Evolutionary conservation across 2,888 invertebrate species (phyloP), one percentile per base, ranked within the genome.

Genomic region (Tetramorium bicarinatum): DNA sequence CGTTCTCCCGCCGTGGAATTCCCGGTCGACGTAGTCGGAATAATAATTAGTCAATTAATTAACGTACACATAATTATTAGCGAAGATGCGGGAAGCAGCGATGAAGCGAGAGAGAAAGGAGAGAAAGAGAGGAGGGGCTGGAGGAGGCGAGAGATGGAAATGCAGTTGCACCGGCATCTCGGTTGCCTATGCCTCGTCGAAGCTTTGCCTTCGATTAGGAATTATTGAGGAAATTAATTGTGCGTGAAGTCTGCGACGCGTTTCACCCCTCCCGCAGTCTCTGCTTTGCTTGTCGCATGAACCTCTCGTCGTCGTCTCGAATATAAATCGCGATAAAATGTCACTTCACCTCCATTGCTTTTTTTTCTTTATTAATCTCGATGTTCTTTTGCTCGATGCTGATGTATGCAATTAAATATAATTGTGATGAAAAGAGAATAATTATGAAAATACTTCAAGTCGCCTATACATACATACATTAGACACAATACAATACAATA

Each of bases 21-120:
- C 88, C 84, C 85, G 81, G 71, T 76, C 72, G 85, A 74, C 86
- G 90, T 90, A 91, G 91, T 91, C 89, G 92, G 91, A 91, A 92
- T 92, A 93, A 93, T 93, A 93, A 94, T 94, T 94, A 94, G 94
- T 94, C 94, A 93, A 94, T 94, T 94, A 93, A 94, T 94, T 93
- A 94, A 93, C 93, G 94, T 92, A 93, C 92, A 91, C 94, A 93
- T 93, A 94, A 94, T 94, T 94, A 94, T 94, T 92, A 94, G 92
- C 91, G 93, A 93, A 92, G 92, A 92, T 90, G 91, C 86, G 91
- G 89, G 87, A 82, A 89, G 85, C 79, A 75, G 61, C 56, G 62
- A 79, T 67, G 52, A 59, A 59, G 21, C 44, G 59, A 34, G 72
- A 59, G 47, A 25, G 71, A 52, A 64, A 41, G 29, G 67, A 62